phyloP scores from a whole-genome alignment of 2,113 vertebrate genomes.

The Raja brachyura region DNA sequence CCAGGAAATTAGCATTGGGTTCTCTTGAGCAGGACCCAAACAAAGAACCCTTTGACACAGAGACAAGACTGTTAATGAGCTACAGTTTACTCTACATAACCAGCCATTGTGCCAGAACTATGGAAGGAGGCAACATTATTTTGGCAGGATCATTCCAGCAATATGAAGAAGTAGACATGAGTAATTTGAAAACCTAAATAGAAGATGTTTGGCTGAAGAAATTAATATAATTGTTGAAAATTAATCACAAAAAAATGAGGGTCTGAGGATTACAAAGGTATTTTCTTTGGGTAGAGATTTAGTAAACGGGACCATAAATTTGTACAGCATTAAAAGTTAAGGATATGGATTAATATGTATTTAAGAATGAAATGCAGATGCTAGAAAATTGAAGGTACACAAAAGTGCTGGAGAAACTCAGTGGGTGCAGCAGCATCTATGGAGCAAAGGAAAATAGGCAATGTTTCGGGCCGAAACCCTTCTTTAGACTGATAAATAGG shows the following conservation, averaged over 20 bases:
- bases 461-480: too few species aligned
- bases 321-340: not conserved
- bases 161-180: not conserved
- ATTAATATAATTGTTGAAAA: not conserved
- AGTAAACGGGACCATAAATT: not conserved
- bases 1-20: too few species aligned
- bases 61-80: too few species aligned
- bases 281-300: not conserved
- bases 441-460: too few species aligned
- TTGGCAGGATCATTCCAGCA: not conserved
- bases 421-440: too few species aligned
- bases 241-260: not conserved
- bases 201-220: not conserved
- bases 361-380: too few species aligned
- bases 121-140: not conserved
- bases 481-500: too few species aligned
- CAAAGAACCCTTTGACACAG: too few species aligned
- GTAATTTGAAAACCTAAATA: not conserved
- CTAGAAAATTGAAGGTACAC: too few species aligned
- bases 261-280: not conserved
- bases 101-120: not conserved
- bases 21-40: too few species aligned
- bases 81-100: too few species aligned
- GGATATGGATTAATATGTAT: not conserved
- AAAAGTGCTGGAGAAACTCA: too few species aligned